Evolutionary conservation across 2,797 vertebrate genomes (phyloP).

Genomic region (Tympanoctomys barrerae): DNA sequence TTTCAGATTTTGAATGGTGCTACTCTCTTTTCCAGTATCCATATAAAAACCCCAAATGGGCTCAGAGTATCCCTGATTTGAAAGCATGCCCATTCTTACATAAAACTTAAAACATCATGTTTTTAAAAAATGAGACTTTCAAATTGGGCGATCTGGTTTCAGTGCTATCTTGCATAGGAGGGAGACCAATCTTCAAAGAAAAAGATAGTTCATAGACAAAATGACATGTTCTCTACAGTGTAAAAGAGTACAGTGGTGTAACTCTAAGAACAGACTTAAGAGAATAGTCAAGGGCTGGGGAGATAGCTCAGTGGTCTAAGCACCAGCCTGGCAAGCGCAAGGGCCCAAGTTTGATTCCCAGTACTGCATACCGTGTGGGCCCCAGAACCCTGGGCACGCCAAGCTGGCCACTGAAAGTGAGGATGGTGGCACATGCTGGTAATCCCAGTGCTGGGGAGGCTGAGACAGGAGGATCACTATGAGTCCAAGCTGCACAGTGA

Average conservation of each 20-base stretch:
- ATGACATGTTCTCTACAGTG: background rate
- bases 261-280: background rate
- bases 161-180: background rate
- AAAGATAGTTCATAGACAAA: background rate
- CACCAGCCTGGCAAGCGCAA: no score
- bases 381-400: no score
- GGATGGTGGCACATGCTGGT: no score
- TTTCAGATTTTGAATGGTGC: background rate
- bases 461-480: no score
- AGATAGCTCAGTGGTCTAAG: no score
- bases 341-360: no score
- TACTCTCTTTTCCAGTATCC: background rate
- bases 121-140: background rate
- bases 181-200: background rate
- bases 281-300: background rate
- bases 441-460: no score
- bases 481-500: no score
- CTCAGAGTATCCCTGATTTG: background rate
- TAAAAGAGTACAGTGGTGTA: background rate
- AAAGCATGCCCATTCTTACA: background rate
- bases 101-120: background rate
- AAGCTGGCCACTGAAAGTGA: no score
- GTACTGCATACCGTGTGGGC: no score
- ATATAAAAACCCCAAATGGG: background rate
- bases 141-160: background rate